A percentile compares a stretch with the other conserved stretches of the same genome.
Conservation (phyloP, 2,888 invertebrate genomes). For the Melinopterus prodromus region DNA sequence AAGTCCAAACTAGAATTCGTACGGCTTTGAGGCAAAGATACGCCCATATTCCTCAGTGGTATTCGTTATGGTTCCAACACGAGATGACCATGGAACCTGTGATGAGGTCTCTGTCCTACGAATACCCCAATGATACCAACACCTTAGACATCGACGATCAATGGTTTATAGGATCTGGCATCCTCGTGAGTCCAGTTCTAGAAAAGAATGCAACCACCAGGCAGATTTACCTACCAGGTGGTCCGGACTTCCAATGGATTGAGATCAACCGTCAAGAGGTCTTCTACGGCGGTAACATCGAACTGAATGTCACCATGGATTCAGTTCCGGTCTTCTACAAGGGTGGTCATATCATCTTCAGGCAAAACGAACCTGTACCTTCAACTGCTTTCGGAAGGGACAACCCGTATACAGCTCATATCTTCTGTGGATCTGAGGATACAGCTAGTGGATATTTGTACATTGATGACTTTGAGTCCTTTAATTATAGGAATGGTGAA, state of each 20-base stretch:
- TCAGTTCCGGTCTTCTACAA: conserved; percentile 49
- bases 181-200: conserved; percentile 88
- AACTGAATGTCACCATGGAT: conserved; percentile 30
- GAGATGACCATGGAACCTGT: conserved; percentile 83
- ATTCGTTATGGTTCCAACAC: conserved; percentile 90
- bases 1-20: conserved; percentile 63
- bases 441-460: conserved; percentile 80
- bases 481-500: conserved; percentile 54
- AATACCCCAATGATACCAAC: conserved; percentile 83
- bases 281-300: conserved; percentile 20
- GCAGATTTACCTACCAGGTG: conserved; percentile 85
- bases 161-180: conserved; percentile 78
- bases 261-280: conserved; percentile 27
- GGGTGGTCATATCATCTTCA: conserved; percentile 49
- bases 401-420: conserved; percentile 46
- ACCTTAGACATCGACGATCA: conserved; percentile 83
- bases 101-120: conserved; percentile 87
- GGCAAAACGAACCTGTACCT: conserved; percentile 43
- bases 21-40: conserved; percentile 78
- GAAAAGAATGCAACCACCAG: conserved; percentile 76
- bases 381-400: conserved; percentile 45
- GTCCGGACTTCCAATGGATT: conserved; percentile 93
- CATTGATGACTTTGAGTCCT: conserved; percentile 78
- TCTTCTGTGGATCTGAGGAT: conserved; percentile 58
- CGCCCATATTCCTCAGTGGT: conserved; percentile 87